phyloP scores from a whole-genome alignment of 2,888 invertebrate species.

The Apocheima hispidaria region DNA sequence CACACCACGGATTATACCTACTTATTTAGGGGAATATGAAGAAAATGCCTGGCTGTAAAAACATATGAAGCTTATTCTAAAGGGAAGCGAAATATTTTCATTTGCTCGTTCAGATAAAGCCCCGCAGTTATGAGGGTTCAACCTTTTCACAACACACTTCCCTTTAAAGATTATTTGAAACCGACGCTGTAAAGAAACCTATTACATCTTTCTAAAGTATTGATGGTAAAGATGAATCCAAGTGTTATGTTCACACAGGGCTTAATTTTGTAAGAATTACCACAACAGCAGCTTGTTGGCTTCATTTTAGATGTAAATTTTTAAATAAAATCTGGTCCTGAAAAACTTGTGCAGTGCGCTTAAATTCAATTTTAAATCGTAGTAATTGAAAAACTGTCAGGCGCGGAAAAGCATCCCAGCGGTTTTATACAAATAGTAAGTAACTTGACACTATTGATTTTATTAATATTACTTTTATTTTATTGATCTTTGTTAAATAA shows the following conservation, averaged over 20 bases:
- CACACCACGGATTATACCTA: constrained; percentile 36
- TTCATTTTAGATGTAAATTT: no score
- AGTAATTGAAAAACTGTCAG: constrained; percentile 41
- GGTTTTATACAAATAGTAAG: constrained; percentile 10
- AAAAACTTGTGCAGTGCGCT: constrained; percentile 22
- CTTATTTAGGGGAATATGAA: constrained; percentile 34
- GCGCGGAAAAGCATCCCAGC: constrained; percentile 46
- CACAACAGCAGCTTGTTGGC: no score
- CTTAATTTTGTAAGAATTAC: neutral
- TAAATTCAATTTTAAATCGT: constrained; percentile 43
- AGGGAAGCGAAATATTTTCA: constrained; percentile 12
- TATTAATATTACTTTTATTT: no score
- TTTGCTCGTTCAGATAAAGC: constrained; percentile 10
- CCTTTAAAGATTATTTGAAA: constrained; percentile 13
- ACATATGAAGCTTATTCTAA: constrained; percentile 15
- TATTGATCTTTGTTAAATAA: no score
- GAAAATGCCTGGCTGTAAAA: constrained; percentile 13
- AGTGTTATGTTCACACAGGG: no score
- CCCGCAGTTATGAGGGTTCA: constrained; percentile 17
- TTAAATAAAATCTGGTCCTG: constrained; percentile 6
- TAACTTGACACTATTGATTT: no score
- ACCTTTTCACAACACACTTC: constrained; percentile 6
- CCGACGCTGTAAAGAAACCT: neutral
- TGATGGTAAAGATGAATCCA: neutral
- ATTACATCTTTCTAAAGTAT: constrained; percentile 3